Evolutionary conservation across 2,888 invertebrate genomes (phyloP), one percentile per base, ranked within the genome.

Genomic region (Smittia sp.): DNA sequence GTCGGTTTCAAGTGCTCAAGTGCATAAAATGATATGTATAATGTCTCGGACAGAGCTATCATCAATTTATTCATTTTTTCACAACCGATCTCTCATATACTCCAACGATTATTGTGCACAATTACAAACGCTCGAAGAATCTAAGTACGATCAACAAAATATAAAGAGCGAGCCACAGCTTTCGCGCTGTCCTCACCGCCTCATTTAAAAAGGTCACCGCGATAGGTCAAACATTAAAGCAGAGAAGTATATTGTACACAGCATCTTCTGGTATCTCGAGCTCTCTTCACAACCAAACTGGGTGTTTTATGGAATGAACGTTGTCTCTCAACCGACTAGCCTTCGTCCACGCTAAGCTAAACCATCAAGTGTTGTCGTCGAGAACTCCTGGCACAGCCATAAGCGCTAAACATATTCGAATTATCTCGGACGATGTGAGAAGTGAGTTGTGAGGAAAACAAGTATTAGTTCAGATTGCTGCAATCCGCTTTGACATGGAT

Each of bases 181-280:
- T 63, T 58, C 22, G 58, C 63, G 63, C 63, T 67, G 46, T 67
- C 39, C 41, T 41, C 32, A 24, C 9, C 13, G 67, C 41, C 67
- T 67, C 67, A 67, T 67, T 67, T 67, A n/a, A 24, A 67, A 63
- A 54, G 69, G 69, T 69, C 69, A 69, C 41, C 25, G 46, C 24
- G 32, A 69, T 69, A 52, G 69, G 69, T 69, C 69, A 54, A 13
- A 22, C 58, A 58, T 58, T 58, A 46, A n/a, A 15, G 15, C 11
- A 46, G 46, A 46, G 15, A 46, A 46, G 15, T 46, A 46, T 46
- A 46, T 46, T 46, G 46, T 46, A 58, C 58, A 58, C 18, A 22
- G 9, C 63, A 27, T 63, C 63, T 58, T 58, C 58, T 58, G 58
- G 58, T 58, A 58, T 58, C 58, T 18, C 22, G 9, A 58, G 22